Conservation (phyloP, 1,140 invertebrate genomes). For the Drosophila quadrilineata region DNA sequence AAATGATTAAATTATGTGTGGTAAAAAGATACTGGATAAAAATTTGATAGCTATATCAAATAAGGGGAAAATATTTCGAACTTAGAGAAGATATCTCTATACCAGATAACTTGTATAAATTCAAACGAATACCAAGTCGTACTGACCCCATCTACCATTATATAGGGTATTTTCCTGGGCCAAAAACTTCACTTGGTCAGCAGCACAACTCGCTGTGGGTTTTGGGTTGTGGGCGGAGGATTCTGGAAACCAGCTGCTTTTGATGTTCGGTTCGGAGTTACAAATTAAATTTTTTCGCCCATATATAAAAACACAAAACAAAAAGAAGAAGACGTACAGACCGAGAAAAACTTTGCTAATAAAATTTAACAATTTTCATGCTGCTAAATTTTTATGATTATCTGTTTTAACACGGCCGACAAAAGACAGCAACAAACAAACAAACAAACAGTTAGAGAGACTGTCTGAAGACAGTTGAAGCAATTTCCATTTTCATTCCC, state of each 20-base stretch:
- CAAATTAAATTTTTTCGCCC: conserved; percentile 68
- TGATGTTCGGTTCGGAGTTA: conserved; percentile 61
- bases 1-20: too few relatives aligned
- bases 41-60: too few relatives aligned
- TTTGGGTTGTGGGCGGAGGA: too few relatives aligned
- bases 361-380: conserved; percentile 75
- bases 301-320: conserved; percentile 22
- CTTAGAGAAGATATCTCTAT: too few relatives aligned
- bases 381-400: conserved; percentile 74
- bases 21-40: too few relatives aligned
- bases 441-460: conserved; percentile 13
- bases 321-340: conserved; percentile 23
- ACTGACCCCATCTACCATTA: too few relatives aligned
- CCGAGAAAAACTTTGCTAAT: conserved; percentile 59
- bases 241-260: conserved; percentile 69
- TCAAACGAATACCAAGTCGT: too few relatives aligned
- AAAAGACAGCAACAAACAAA: conserved; percentile 6
- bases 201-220: too few relatives aligned
- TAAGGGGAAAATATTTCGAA: too few relatives aligned
- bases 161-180: too few relatives aligned
- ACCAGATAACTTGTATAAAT: too few relatives aligned
- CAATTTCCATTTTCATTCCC: conserved; percentile 32
- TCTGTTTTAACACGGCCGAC: conserved; percentile 41
- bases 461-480: conserved; percentile 15
- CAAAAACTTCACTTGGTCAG: too few relatives aligned